Percentiles rank a stretch among this genome's conserved stretches.
Conservation (phyloP, 2,113 vertebrate species). For the Bos javanicus region DNA sequence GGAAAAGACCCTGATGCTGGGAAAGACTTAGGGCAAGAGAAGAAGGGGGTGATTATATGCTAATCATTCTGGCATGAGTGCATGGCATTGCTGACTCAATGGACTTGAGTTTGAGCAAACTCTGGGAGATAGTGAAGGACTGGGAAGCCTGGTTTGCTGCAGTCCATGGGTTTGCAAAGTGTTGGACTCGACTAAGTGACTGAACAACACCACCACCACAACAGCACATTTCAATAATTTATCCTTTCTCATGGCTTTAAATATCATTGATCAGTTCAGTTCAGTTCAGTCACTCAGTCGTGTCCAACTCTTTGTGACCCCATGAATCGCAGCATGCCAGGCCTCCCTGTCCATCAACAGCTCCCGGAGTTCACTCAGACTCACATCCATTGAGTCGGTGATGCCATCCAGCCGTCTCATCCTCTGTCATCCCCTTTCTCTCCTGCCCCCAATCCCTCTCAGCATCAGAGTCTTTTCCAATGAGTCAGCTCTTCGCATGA, state of each 20-base stretch:
- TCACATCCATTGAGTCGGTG: too few species aligned
- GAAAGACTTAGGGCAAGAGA: neutral
- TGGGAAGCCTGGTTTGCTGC: neutral
- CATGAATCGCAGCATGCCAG: too few species aligned
- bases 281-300: too few species aligned
- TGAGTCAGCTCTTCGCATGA: too few species aligned
- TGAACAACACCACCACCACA: neutral
- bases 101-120: neutral
- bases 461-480: too few species aligned
- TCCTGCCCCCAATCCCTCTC: too few species aligned
- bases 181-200: accelerated
- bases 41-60: neutral
- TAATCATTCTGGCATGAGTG: too few species aligned
- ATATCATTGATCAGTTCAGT: neutral
- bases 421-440: too few species aligned
- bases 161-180: neutral
- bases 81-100: neutral
- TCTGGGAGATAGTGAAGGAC: neutral
- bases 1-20: neutral
- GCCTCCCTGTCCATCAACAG: too few species aligned
- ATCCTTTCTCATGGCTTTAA: neutral
- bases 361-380: too few species aligned
- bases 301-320: too few species aligned
- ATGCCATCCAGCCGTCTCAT: too few species aligned
- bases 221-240: neutral